Percentiles rank a stretch among this genome's conserved stretches.
These are phyloP conservation scores for Argyrosomus japonicus DNA, from an alignment of 2,113 vertebrate genomes.

Conservation along the genomic window DNA sequence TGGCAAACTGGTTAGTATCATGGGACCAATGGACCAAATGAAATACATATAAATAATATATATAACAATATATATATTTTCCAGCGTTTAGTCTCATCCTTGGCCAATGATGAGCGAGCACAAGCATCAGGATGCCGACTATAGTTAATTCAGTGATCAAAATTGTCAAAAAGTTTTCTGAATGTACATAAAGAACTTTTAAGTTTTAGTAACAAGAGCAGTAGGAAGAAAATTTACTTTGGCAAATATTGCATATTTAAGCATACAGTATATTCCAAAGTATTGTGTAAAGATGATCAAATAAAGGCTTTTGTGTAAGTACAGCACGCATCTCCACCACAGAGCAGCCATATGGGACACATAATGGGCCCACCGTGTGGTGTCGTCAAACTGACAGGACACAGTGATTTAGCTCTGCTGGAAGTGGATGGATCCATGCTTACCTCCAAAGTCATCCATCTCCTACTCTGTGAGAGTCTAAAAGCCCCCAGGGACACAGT, in stretches of 20 bases:
- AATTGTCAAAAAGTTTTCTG: too few relatives aligned
- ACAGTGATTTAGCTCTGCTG: conserved; percentile 70
- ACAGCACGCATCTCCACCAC: conserved; percentile 36
- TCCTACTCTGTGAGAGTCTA: conserved; percentile 58
- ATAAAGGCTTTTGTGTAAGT: conserved; percentile 36
- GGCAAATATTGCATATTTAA: background rate
- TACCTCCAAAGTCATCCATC: conserved; percentile 69
- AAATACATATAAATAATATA: too few relatives aligned
- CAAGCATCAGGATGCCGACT: too few relatives aligned
- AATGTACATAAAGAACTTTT: background rate
- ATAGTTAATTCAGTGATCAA: too few relatives aligned
- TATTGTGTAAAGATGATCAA: conserved; percentile 30
- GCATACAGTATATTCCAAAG: background rate
- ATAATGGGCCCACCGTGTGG: conserved; percentile 66
- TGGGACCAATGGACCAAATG: too few relatives aligned
- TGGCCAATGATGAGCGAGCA: too few relatives aligned
- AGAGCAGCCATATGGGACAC: conserved; percentile 70
- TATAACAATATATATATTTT: too few relatives aligned
- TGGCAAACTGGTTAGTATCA: too few relatives aligned
- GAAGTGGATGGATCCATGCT: conserved; percentile 70
- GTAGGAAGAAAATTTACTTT: background rate
- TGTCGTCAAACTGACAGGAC: conserved; percentile 72
- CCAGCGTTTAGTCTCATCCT: too few relatives aligned
- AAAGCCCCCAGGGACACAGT: conserved; percentile 62
- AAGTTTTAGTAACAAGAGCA: background rate